These are phyloP conservation scores for Alectura lathami DNA, from an alignment of 2,113 vertebrate genomes.

Conservation along the genomic window DNA sequence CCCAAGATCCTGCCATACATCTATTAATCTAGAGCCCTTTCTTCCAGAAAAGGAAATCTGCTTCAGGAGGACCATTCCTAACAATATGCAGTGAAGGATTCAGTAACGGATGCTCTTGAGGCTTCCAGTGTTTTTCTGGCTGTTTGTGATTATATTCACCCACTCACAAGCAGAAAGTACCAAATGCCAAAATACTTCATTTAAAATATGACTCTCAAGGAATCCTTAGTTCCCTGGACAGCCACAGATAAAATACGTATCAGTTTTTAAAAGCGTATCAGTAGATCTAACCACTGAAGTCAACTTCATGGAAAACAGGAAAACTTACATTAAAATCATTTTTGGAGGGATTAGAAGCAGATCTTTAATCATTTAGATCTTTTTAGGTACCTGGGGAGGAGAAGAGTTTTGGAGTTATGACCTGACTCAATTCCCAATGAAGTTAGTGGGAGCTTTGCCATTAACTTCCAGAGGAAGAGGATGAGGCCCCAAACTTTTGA, in stretches of 20 bases:
- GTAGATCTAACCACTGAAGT: not conserved
- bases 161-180: not conserved
- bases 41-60: not conserved
- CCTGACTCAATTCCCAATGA: not conserved
- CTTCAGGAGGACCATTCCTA: not conserved
- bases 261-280: not conserved
- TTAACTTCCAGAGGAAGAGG: conserved; percentile 41
- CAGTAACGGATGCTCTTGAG: not conserved
- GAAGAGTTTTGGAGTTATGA: not conserved
- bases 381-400: not conserved
- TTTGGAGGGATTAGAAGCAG: not conserved
- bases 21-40: not conserved
- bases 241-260: not conserved
- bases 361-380: not conserved
- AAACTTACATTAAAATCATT: not conserved
- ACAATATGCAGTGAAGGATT: not conserved
- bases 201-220: not conserved
- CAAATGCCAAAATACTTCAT: not conserved
- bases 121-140: not conserved
- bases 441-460: conserved; percentile 8
- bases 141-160: not conserved
- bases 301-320: not conserved
- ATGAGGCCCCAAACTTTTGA: not conserved
- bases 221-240: not conserved
- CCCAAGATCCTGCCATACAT: not conserved